A percentile compares a stretch with the other conserved stretches of the same genome.
Evolutionary conservation across 2,113 vertebrate species (phyloP).

Genomic region (Sinocyclocheilus rhinocerous): DNA sequence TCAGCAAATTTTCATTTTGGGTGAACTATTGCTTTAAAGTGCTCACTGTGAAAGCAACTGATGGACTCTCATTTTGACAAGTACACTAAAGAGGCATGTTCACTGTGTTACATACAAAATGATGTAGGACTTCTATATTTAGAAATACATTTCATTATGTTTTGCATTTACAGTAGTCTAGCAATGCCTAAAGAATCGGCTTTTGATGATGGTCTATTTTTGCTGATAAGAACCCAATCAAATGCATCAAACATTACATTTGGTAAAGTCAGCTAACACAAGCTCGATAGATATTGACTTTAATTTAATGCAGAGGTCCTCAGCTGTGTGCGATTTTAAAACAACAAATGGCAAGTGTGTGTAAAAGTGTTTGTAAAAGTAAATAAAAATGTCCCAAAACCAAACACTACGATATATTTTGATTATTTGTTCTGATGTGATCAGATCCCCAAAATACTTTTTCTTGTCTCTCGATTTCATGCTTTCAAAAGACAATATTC

Average conservation of each 20-base stretch:
- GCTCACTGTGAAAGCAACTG: slow-evolving; percentile 35
- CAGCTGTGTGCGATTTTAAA: neutral
- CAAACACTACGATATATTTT: neutral
- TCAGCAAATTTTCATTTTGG: neutral
- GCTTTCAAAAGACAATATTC: neutral
- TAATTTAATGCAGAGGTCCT: neutral
- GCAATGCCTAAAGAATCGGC: neutral
- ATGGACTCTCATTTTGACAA: neutral
- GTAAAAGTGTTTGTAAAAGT: neutral
- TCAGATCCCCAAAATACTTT: neutral
- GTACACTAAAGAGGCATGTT: neutral
- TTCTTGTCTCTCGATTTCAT: neutral
- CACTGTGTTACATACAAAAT: neutral
- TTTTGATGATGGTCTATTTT: neutral
- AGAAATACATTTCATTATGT: neutral
- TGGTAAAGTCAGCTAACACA: neutral
- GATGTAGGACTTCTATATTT: neutral
- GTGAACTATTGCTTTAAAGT: neutral
- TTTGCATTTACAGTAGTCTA: neutral
- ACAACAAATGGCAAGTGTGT: neutral
- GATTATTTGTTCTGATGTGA: neutral
- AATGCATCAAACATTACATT: slow-evolving; percentile 1
- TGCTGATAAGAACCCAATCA: slow-evolving; percentile 13
- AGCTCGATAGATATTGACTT: slow-evolving; percentile 35
- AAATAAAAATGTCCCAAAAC: neutral